Base-by-base conservation (phyloP, 2,888 invertebrate species). In the Zygogramma bicolorata region DNA sequence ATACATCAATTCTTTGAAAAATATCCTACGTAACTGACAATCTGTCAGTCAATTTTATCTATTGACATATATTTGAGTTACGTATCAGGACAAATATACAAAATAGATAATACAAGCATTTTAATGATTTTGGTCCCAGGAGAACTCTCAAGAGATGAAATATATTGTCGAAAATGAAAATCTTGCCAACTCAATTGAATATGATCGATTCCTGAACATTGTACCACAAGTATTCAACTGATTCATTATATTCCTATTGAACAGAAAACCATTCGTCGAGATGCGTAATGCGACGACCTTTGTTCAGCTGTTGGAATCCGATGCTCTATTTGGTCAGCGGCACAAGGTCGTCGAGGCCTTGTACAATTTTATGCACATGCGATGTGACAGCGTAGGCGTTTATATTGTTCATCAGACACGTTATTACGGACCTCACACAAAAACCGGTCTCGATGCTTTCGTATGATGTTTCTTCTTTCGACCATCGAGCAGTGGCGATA, bases 401-500 rank as follows among this genome's bases (percentile, higher is more conserved):
- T 65, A 49, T 65, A 65, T 65, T 65, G 65, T 31, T 65, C 49
- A 34, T 65, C 65, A 65, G 65, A 65, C 65, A 46, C 42, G 42
- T 65, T 31, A 53, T 27, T 53, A 53, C 53, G 27, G 53, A 27
- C 53, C 53, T 53, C 53, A 53, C 22, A 53, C 53, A 53, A 53
- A 53, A 53, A 53, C 53, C 27, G 53, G 53, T 53, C 25, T 53
- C n/a, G 3, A 53, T 53, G 27, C 22, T 53, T 53, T 53, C 27
- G 53, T 25, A 53, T 25, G 27, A 53, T 25, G 53, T 25, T 53
- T 53, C 15, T 13, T 53, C 27, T 13, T 5, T 1, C 15, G 53
- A 25, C 1, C 53, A 27, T 4, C 15, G 42, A 42, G 1, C 53
- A 27, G 46, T 22, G 46, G 20, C 46, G 20, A 20, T 20, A 46